Evolutionary conservation across 2,113 vertebrate species (phyloP).

Genomic region (Mugil cephalus): DNA sequence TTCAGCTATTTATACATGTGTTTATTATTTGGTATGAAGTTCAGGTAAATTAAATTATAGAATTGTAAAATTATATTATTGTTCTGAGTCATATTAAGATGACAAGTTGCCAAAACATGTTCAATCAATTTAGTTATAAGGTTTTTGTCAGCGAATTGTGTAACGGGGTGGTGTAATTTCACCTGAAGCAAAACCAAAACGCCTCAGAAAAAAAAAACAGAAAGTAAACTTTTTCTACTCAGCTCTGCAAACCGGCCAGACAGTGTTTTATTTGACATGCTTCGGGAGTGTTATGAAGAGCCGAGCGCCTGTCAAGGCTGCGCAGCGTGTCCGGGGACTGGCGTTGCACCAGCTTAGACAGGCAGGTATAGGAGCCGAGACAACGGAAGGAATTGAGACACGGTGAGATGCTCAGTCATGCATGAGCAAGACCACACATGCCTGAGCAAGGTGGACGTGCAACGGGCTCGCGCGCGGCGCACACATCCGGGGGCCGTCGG

Average conservation of each 20-base stretch:
- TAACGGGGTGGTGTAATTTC: not conserved
- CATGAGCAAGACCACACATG: conserved; percentile 49
- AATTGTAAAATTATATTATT: not conserved
- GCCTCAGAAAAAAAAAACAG: not conserved
- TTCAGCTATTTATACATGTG: not conserved
- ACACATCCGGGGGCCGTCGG: conserved; percentile 25
- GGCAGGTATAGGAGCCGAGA: conserved; percentile 61
- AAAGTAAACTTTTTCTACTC: conserved; percentile 36
- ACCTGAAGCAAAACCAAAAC: not conserved
- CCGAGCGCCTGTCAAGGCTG: conserved; percentile 27
- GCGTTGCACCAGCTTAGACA: conserved; percentile 26
- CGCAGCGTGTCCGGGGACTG: conserved; percentile 44
- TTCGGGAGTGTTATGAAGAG: conserved; percentile 22
- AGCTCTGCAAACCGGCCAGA: not conserved
- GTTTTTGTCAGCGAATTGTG: not conserved
- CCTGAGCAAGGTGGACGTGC: conserved; percentile 35
- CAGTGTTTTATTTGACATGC: conserved; percentile 32
- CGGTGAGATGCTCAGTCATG: conserved; percentile 45
- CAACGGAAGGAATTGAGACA: conserved; percentile 46
- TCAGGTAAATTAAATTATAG: not conserved
- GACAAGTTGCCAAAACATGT: not conserved
- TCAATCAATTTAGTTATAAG: not conserved
- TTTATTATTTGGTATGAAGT: not conserved
- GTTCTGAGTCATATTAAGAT: conserved; percentile 12
- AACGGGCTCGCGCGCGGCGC: conserved; percentile 23